Percentiles rank a stretch among this genome's conserved stretches.
Evolutionary conservation across 2,888 invertebrate species (phyloP).

Genomic region (Troides oblongomaculatus): DNA sequence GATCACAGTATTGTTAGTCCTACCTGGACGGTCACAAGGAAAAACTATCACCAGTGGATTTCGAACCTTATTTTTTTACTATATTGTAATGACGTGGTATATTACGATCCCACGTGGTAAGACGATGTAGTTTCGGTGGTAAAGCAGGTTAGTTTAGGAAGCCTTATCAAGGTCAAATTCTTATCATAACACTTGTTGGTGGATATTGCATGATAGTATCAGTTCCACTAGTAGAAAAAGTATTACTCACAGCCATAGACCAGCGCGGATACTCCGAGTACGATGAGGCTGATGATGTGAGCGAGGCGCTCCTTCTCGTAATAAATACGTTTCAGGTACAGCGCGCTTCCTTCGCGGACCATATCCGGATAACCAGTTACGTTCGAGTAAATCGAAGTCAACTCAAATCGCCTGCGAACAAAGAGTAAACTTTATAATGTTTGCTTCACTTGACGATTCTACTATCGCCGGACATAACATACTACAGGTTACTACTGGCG

Average conservation of each 20-base stretch:
- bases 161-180: too few species aligned
- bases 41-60: too few species aligned
- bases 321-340: constrained; percentile 36
- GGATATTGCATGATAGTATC: too few species aligned
- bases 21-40: too few species aligned
- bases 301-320: constrained; percentile 54
- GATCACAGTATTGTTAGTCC: too few species aligned
- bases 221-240: not conserved
- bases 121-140: too few species aligned
- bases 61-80: too few species aligned
- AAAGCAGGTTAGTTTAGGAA: too few species aligned
- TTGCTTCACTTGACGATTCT: not conserved
- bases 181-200: too few species aligned
- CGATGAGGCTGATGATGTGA: constrained; percentile 61
- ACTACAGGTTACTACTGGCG: too few species aligned
- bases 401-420: constrained; percentile 2
- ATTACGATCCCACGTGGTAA: too few species aligned
- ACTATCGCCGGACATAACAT: not conserved
- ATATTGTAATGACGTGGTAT: too few species aligned
- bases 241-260: constrained; percentile 77
- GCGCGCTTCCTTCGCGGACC: constrained; percentile 5
- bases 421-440: not conserved
- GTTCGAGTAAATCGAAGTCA: not conserved
- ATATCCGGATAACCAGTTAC: constrained; percentile 17
- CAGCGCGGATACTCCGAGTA: constrained; percentile 71